Percentiles rank a stretch among this genome's conserved stretches.
Conservation (phyloP, 2,797 vertebrate species). For the Podarcis lilfordi region DNA sequence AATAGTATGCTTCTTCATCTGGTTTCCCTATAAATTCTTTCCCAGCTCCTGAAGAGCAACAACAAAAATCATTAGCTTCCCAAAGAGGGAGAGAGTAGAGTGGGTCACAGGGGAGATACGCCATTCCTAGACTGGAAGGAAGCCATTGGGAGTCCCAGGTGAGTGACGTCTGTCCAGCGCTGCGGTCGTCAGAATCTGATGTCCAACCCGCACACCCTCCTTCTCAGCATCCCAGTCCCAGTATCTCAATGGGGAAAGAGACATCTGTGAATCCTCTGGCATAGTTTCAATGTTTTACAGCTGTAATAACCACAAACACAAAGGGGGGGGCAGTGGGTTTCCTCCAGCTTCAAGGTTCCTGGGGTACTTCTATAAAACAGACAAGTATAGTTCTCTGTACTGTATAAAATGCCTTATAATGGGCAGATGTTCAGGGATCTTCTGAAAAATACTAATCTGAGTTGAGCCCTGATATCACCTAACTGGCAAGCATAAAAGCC, state of each 20-base stretch:
- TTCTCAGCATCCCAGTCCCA: constrained; percentile 34
- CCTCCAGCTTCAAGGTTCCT: constrained; percentile 67
- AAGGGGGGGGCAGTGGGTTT: constrained; percentile 56
- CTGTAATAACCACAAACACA: constrained; percentile 76
- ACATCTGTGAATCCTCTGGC: constrained; percentile 76
- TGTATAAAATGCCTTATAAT: constrained; percentile 36
- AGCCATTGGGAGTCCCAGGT: constrained; percentile 58
- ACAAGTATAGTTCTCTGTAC: constrained; percentile 46
- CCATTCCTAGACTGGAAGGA: constrained; percentile 39
- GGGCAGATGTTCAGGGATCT: not conserved
- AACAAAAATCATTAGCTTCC: constrained; percentile 52
- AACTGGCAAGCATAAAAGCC: constrained; percentile 34
- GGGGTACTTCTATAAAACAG: constrained; percentile 64
- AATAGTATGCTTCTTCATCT: constrained; percentile 55
- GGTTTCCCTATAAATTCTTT: constrained; percentile 54
- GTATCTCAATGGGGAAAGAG: constrained; percentile 70
- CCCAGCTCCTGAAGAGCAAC: constrained; percentile 8
- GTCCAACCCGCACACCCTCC: not conserved
- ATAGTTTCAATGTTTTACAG: constrained; percentile 70
- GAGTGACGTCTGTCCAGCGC: constrained; percentile 56
- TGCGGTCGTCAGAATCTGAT: constrained; percentile 36
- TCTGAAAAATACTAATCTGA: not conserved
- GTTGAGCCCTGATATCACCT: constrained; percentile 46
- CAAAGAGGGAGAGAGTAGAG: constrained; percentile 61
- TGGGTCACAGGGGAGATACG: constrained; percentile 42